phyloP scores from a whole-genome alignment of 2,113 vertebrate species.

The Ctenomys sociabilis region DNA sequence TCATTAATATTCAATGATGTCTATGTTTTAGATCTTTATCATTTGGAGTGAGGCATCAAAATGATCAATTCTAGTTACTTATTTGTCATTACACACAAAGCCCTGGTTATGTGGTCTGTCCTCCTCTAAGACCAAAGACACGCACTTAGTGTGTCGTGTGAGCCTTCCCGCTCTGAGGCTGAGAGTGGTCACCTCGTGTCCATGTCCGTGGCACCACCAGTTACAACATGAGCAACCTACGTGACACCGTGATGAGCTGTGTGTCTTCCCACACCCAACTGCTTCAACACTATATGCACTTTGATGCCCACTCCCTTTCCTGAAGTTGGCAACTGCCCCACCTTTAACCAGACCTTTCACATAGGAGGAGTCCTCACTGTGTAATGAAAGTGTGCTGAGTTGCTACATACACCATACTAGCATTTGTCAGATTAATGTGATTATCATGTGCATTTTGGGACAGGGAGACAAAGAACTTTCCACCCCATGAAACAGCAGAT shows the following conservation, averaged over 20 bases:
- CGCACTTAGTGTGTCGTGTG: background rate
- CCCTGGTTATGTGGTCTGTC: background rate
- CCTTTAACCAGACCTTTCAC: background rate
- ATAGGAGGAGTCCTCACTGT: background rate
- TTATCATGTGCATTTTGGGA: background rate
- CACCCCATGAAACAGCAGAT: background rate
- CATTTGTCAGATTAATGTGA: background rate
- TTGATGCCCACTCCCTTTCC: background rate
- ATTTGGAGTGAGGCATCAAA: slow-evolving; percentile 15
- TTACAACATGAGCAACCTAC: background rate
- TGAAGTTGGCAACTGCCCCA: background rate
- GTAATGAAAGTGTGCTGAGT: background rate
- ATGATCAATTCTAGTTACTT: background rate
- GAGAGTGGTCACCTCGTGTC: background rate
- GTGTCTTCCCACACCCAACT: background rate
- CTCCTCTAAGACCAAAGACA: background rate
- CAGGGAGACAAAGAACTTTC: background rate
- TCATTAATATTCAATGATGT: slow-evolving; percentile 40
- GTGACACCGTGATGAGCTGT: background rate
- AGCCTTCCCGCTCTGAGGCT: background rate
- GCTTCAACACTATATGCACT: background rate
- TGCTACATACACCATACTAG: background rate
- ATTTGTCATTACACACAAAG: background rate
- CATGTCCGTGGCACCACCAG: fast-evolving
- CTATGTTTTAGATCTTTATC: background rate